A percentile compares a stretch with the other conserved stretches of the same genome.
Conservation (phyloP, 2,113 vertebrate species). For the Otolemur garnettii region DNA sequence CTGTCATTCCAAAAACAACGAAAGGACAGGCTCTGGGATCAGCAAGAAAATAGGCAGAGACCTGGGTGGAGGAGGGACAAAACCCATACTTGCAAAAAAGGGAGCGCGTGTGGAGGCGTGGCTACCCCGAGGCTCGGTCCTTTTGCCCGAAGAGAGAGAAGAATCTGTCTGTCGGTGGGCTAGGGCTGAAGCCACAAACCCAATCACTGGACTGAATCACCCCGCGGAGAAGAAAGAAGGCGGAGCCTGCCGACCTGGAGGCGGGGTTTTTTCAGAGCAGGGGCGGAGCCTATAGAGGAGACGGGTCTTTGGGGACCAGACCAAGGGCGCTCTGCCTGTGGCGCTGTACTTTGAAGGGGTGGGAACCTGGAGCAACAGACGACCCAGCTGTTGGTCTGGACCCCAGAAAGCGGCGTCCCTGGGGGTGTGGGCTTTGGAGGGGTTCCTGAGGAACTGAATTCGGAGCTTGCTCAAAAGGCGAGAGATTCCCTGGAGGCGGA, state of each 20-base stretch:
- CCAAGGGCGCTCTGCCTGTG: background rate
- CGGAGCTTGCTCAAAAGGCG: slow-evolving; percentile 36
- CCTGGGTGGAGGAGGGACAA: background rate
- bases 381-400: background rate
- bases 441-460: slow-evolving; percentile 76
- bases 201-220: background rate
- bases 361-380: background rate
- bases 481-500: slow-evolving; percentile 54
- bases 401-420: background rate
- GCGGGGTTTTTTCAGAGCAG: slow-evolving; percentile 43
- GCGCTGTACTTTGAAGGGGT: background rate
- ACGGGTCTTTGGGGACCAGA: background rate
- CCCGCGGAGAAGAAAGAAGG: slow-evolving; percentile 27
- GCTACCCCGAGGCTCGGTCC: background rate
- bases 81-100: background rate
- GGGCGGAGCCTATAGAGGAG: slow-evolving; percentile 40
- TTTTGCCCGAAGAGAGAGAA: background rate
- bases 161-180: background rate
- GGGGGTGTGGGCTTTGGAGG: background rate
- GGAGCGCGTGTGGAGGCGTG: background rate
- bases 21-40: slow-evolving; percentile 39
- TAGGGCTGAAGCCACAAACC: background rate
- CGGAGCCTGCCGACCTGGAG: slow-evolving; percentile 76
- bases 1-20: slow-evolving; percentile 43
- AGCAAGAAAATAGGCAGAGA: slow-evolving; percentile 59